These are phyloP conservation scores for Mormyrops attenuatus DNA, from an alignment of 2,797 vertebrate species.

Conservation along the genomic window DNA sequence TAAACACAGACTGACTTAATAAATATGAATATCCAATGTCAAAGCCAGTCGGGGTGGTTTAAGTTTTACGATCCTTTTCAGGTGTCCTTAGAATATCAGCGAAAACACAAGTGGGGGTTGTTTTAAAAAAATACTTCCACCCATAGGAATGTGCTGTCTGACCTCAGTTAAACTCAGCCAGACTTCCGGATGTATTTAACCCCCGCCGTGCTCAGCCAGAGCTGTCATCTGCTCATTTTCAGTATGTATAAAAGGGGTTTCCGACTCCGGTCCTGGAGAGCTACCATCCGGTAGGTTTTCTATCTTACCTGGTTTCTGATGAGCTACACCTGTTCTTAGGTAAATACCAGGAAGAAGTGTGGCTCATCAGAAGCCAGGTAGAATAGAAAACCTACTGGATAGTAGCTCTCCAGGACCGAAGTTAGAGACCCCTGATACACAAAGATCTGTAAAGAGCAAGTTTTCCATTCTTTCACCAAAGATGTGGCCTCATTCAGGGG, in stretches of 20 bases:
- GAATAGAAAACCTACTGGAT: too few species aligned
- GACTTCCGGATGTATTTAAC: neutral
- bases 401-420: too few species aligned
- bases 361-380: too few species aligned
- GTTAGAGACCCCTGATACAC: too few species aligned
- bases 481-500: too few species aligned
- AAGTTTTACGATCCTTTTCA: neutral
- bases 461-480: neutral
- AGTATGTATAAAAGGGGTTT: neutral
- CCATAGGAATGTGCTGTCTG: neutral
- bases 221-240: conserved; percentile 1
- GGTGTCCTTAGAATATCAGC: neutral
- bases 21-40: neutral
- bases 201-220: neutral
- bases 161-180: conserved; percentile 11
- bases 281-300: too few species aligned
- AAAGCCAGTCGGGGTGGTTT: neutral
- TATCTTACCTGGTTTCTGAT: too few species aligned
- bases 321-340: too few species aligned
- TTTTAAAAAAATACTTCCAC: neutral
- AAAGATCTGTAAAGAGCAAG: conserved; percentile 7
- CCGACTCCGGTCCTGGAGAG: neutral
- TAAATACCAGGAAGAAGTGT: too few species aligned
- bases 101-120: neutral
- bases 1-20: neutral